phyloP scores from a whole-genome alignment of 2,113 vertebrate genomes.

The Eptatretus burgeri region DNA sequence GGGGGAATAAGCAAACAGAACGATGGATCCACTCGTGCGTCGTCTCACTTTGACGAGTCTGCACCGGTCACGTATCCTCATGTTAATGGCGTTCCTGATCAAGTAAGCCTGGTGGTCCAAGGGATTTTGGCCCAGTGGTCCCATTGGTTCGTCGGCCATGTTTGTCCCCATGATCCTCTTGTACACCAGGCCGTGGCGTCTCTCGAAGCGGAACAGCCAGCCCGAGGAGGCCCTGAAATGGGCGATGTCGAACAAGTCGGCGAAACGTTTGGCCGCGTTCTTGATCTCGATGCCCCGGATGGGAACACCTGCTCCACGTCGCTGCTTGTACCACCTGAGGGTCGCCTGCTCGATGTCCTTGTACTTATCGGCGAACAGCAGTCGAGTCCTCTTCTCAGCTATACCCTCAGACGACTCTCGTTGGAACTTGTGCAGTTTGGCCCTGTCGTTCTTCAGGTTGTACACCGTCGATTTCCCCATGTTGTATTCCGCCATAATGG shows the following conservation, averaged over 20 bases:
- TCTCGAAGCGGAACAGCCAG: neutral
- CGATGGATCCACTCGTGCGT: no score
- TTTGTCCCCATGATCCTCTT: neutral
- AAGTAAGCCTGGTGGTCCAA: neutral
- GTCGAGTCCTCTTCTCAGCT: neutral
- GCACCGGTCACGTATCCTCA: no score
- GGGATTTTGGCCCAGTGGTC: neutral
- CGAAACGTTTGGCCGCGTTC: constrained; percentile 1
- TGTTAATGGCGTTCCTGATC: no score
- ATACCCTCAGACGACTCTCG: neutral
- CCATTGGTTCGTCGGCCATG: neutral
- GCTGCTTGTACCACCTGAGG: constrained; percentile 1
- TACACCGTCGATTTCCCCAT: neutral
- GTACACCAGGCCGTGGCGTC: neutral
- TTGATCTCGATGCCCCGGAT: constrained; percentile 1
- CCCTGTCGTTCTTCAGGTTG: neutral
- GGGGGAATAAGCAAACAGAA: no score
- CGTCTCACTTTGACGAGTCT: no score
- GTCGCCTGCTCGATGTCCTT: constrained; percentile 1
- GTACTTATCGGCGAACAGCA: neutral
- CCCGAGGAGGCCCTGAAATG: constrained; percentile 3
- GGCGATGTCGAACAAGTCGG: neutral
- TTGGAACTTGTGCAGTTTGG: neutral
- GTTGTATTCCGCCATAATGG: constrained; percentile 3
- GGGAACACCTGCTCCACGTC: neutral